These are phyloP conservation scores for Dasypogon diadema DNA, from an alignment of 2,888 invertebrate genomes.

Conservation along the genomic window DNA sequence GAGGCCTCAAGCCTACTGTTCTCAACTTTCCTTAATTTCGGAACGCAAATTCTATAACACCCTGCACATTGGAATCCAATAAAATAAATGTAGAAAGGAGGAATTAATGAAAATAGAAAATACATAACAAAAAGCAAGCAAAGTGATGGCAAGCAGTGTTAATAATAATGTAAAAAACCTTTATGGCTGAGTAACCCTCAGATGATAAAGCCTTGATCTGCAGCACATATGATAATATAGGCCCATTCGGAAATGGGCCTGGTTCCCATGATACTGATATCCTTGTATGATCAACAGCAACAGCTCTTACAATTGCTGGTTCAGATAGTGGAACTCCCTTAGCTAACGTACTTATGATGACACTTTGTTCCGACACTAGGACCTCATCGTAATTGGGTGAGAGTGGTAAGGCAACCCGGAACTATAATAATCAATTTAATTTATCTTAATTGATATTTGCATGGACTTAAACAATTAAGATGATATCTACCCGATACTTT, in stretches of 20 bases:
- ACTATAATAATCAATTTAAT: too few species aligned
- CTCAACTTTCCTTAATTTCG: too few species aligned
- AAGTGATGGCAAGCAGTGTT: conserved; percentile 33
- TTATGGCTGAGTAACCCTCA: conserved; percentile 74
- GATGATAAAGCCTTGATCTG: conserved; percentile 74
- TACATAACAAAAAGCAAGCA: conserved; percentile 6
- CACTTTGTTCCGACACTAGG: conserved; percentile 80
- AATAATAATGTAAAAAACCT: conserved; percentile 69
- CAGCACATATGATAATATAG: conserved; percentile 86
- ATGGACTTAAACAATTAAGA: too few species aligned
- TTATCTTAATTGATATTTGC: too few species aligned
- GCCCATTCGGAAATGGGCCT: conserved; percentile 88
- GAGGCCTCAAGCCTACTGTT: too few species aligned
- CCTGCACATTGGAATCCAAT: too few species aligned
- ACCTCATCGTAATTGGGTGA: conserved; percentile 77
- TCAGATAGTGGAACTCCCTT: conserved; percentile 82
- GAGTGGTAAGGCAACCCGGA: conserved; percentile 85
- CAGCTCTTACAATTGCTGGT: conserved; percentile 80
- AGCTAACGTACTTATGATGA: conserved; percentile 80
- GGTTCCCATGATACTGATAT: conserved; percentile 91
- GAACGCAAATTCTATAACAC: too few species aligned
- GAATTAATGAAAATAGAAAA: too few species aligned
- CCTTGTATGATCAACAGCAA: conserved; percentile 84
- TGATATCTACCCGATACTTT: conserved; percentile 82
- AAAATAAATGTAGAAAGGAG: too few species aligned